These are phyloP conservation scores for Malurus splendens DNA, from an alignment of 2,797 vertebrate species.

Conservation along the genomic window DNA sequence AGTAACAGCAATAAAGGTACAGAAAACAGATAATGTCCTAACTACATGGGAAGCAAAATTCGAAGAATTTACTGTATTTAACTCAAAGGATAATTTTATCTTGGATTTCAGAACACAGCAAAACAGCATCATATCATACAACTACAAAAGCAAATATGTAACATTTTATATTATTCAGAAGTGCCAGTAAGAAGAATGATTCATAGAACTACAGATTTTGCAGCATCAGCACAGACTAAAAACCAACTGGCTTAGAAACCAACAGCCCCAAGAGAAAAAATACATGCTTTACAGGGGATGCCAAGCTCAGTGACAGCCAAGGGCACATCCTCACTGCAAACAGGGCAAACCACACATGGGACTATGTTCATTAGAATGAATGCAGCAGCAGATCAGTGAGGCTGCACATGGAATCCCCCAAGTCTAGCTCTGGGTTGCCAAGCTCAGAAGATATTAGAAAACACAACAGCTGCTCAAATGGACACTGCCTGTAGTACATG, in stretches of 20 bases:
- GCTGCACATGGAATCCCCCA: neutral
- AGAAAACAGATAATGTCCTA: neutral
- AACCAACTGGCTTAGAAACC: neutral
- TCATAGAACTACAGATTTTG: neutral
- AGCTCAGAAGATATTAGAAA: neutral
- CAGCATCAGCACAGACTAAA: neutral
- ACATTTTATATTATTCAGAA: neutral
- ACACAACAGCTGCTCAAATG: neutral
- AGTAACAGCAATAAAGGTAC: neutral
- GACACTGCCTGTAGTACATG: neutral
- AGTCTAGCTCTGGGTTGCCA: neutral
- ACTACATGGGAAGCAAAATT: neutral
- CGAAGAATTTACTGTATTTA: neutral
- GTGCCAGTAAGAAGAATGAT: neutral
- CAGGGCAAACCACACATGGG: neutral
- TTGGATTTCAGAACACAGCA: neutral
- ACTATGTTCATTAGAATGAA: accelerated
- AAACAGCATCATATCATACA: neutral
- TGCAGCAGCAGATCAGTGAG: neutral
- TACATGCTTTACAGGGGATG: neutral
- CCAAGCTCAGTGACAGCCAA: neutral
- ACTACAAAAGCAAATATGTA: neutral
- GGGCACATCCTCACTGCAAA: neutral
- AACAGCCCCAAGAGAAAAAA: neutral
- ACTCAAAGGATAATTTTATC: neutral